Conservation (phyloP, 2,888 invertebrate genomes). For the Andricus curvator region DNA sequence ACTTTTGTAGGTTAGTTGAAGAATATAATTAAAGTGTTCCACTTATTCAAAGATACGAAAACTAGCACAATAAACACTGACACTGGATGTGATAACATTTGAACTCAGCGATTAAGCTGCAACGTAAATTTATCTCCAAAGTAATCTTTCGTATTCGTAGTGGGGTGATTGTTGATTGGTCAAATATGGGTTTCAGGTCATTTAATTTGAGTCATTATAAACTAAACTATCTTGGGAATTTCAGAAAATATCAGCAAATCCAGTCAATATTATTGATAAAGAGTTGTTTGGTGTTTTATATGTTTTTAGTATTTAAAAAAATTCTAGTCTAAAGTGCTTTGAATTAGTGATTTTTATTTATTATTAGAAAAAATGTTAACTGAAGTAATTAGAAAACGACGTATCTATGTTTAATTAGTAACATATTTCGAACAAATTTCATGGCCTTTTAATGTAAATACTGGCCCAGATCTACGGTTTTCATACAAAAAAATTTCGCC, state of each 20-base stretch:
- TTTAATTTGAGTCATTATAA: slow-evolving; percentile 1
- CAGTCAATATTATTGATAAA: background rate
- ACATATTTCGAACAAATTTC: no score
- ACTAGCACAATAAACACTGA: slow-evolving; percentile 14
- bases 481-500: no score
- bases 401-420: no score
- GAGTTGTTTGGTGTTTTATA: background rate
- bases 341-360: no score
- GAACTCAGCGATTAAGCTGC: slow-evolving; percentile 4
- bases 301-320: background rate
- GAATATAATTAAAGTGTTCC: slow-evolving; percentile 12
- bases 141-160: slow-evolving; percentile 10
- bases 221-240: background rate
- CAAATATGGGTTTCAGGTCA: background rate
- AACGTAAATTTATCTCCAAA: slow-evolving; percentile 20
- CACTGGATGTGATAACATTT: slow-evolving; percentile 31
- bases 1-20: background rate
- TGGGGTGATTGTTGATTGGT: background rate
- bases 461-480: no score
- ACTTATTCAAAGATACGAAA: slow-evolving; percentile 3
- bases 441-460: no score
- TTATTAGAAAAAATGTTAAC: no score
- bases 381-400: no score
- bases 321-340: no score
- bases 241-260: background rate